These are phyloP conservation scores for Zosterops lateralis DNA, from an alignment of 2,113 vertebrate genomes.

Conservation along the genomic window DNA sequence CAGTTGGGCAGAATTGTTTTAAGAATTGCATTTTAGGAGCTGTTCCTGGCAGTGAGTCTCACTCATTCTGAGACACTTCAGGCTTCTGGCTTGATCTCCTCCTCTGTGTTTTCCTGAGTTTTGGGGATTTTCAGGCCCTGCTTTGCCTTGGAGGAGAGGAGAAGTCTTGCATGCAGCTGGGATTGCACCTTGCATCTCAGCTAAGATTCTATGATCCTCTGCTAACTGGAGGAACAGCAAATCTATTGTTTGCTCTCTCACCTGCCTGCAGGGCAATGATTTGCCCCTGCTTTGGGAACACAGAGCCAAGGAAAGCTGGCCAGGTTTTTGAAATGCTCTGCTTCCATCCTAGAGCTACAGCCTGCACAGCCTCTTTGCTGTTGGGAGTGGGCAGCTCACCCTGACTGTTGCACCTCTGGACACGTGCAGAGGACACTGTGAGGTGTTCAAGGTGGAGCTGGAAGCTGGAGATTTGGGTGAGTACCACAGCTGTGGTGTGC, in stretches of 20 bases:
- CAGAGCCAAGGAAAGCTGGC: neutral
- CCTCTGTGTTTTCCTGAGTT: neutral
- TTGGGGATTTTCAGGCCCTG: neutral
- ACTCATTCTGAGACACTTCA: neutral
- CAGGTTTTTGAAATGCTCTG: neutral
- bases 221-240: neutral
- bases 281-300: neutral
- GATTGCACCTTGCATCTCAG: neutral
- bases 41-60: neutral
- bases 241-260: neutral
- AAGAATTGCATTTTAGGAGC: neutral
- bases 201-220: neutral
- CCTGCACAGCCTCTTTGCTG: conserved; percentile 62
- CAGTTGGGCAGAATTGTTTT: neutral
- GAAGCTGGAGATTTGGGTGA: conserved; percentile 75
- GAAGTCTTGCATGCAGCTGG: neutral
- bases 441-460: conserved; percentile 59
- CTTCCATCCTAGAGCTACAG: conserved; percentile 54
- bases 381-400: conserved; percentile 70
- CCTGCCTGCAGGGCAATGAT: neutral
- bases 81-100: neutral
- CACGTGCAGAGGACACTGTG: conserved; percentile 70
- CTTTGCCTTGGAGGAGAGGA: neutral
- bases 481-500: neutral
- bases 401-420: conserved; percentile 65